Base-by-base conservation (phyloP, 1,140 invertebrate genomes). In the Drosophila sproati region DNA sequence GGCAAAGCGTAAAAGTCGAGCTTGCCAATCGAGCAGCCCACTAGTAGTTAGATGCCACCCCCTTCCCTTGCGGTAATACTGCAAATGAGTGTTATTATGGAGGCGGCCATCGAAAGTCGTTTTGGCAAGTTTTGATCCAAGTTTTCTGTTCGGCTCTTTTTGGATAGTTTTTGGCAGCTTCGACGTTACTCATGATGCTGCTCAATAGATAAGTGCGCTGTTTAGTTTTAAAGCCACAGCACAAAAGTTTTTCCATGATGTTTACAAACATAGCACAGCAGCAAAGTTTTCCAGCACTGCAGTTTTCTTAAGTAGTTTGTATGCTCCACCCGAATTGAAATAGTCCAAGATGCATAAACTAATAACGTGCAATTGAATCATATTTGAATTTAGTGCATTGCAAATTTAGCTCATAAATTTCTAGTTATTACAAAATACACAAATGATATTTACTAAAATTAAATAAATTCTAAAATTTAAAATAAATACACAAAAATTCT, bases 221-320 rank as follows among this genome's bases (percentile, higher is more conserved):
- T 86, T 86, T 79, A 86, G 82, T 82, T 88, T 86, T 82, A 82
- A 82, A 86, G 79, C 82, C 83, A 88, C 79, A 88, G 83, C 82
- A 76, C 72, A 82, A 86, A 86, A 86, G 60, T 86, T 86, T 82
- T 35, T 50, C 54, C 31, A 20, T 32, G 50, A 61, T 72, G 57
- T 35, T 39, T 37, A 54, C 51, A 74, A 70, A 74, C 57, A 74
- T 62, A 74, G 50, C 56, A 54, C 29, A 43, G 31, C 31, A 31
- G 52, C 39, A 60, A 74, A 61, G 57, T 74, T 74, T 70, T 73
- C 34, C 66, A 63, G 66, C 66, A 74, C 57, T 74, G 72, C 72
- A 57, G 66, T 55, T 74, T 74, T 74, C 66, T 63, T 70, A 50
- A 45, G 57, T 66, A 74, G 43, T 73, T 70, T 74, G 57, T 3